Evolutionary conservation across 2,113 vertebrate species (phyloP), one percentile per base, ranked within the genome.

Genomic region (Galeopterus variegatus): DNA sequence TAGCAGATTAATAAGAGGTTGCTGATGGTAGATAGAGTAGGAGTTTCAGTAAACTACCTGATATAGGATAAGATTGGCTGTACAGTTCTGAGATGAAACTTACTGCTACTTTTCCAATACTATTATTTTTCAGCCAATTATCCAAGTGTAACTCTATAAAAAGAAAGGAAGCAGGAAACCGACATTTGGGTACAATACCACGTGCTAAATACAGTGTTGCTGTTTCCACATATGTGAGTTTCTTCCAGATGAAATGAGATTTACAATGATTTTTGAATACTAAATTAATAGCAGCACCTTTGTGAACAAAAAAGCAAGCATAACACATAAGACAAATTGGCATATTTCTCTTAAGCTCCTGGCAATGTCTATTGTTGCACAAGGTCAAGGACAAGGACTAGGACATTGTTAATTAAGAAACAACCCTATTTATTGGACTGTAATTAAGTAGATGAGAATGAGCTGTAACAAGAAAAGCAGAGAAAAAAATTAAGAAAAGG

Each of bases 401-500:
- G n/a, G 69, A 91, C 45, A 15, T 26, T 7, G 12, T n/a, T 95
- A 95, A 95, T 92, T 88, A 95, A 94, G 67, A 96, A 85, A 87
- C 21, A 76, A 13, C 8, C 28, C 85, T 77, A 48, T 56, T 88
- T 88, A 94, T 36, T 91, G 75, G 33, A 76, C 75, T 92, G 21
- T 50, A 95, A 94, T 96, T 93, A 93, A 69, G 24, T 62, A 69
- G 75, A 88, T 88, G 75, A 98, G 69, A 86, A 88, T 54, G n/a
- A 85, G 1, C 36, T 86, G 11, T 73, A 96, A 80, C 36, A 90
- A 97, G 93, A 92, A 67, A 56, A 45, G 41, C 33, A 31, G 92
- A 31, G 92, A 81, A 94, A 60, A 86, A 84, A 96, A 84, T 82
- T 21, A 81, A 54, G 15, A 36, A 95, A 82, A 48, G 48, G 19